Evolutionary conservation across 2,113 vertebrate species (phyloP).

Genomic region (Caloenas nicobarica): DNA sequence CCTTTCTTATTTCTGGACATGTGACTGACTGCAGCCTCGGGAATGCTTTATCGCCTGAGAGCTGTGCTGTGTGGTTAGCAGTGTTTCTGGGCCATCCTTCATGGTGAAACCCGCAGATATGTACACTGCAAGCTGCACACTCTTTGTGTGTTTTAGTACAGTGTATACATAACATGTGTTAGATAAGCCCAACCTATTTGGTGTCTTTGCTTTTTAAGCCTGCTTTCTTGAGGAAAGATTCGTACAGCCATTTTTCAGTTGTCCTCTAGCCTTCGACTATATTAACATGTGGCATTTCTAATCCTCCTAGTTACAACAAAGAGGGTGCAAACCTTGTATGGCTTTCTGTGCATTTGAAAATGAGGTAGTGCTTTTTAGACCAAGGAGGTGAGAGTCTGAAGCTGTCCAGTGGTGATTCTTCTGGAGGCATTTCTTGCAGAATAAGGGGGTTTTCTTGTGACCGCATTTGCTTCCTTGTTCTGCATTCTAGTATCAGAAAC

Average conservation of each 20-base stretch:
- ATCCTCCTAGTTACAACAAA: not conserved
- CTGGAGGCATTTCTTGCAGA: not conserved
- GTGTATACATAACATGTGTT: not conserved
- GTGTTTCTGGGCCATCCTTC: not conserved
- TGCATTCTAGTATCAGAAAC: slow-evolving; percentile 12
- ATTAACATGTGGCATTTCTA: not conserved
- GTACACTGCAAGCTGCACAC: not conserved
- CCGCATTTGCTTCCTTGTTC: not conserved
- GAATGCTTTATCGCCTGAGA: not conserved
- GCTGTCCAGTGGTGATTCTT: not conserved
- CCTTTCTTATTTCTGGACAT: slow-evolving; percentile 10
- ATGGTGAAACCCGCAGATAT: not conserved
- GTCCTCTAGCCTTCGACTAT: not conserved
- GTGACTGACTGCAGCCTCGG: not conserved
- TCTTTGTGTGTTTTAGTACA: not conserved
- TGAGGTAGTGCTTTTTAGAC: not conserved
- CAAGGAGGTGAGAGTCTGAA: not conserved
- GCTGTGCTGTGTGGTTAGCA: not conserved
- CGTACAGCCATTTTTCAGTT: not conserved
- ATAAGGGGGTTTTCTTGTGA: not conserved
- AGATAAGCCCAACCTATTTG: not conserved
- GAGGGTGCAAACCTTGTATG: not conserved
- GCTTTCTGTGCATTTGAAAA: not conserved
- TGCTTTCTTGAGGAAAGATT: not conserved
- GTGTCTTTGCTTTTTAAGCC: not conserved